Conservation (phyloP, 2,888 invertebrate genomes). For the Meliscaeva auricollis region DNA sequence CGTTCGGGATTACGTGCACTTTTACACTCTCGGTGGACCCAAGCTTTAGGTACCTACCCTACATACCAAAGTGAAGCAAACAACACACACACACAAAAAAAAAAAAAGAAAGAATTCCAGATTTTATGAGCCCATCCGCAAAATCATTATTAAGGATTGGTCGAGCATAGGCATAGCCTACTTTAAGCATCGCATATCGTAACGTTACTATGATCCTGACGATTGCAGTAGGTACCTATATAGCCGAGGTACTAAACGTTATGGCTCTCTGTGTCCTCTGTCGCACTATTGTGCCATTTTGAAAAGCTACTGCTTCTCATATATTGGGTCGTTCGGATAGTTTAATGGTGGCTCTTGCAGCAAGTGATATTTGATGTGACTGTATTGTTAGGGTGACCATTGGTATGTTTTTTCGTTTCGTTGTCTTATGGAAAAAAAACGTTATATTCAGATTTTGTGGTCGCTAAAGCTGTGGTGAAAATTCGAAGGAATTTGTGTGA, state of each 20-base stretch:
- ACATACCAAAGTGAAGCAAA: neutral
- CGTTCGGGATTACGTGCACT: constrained; percentile 56
- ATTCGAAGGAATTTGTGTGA: too few species aligned
- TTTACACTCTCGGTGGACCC: constrained; percentile 9
- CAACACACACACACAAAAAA: neutral
- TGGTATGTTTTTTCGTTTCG: neutral
- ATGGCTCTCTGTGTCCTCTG: constrained; percentile 15
- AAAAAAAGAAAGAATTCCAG: constrained; percentile 3
- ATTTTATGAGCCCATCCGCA: constrained; percentile 65
- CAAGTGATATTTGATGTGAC: neutral
- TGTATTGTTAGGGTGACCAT: constrained; percentile 1
- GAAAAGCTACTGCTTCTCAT: constrained; percentile 21
- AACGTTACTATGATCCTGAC: constrained; percentile 31
- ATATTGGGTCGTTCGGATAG: constrained; percentile 16
- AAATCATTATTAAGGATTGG: constrained; percentile 68
- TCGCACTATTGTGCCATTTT: constrained; percentile 48
- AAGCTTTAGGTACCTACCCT: neutral
- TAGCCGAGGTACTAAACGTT: constrained; percentile 27
- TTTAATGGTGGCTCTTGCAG: neutral
- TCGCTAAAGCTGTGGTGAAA: too few species aligned
- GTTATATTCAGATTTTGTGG: too few species aligned
- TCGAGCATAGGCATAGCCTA: constrained; percentile 26
- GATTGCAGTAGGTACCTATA: constrained; percentile 38
- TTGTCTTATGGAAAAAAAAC: too few species aligned
- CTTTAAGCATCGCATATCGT: constrained; percentile 1